Conservation (phyloP, 1,140 invertebrate species). For the Diabrotica undecimpunctata region DNA sequence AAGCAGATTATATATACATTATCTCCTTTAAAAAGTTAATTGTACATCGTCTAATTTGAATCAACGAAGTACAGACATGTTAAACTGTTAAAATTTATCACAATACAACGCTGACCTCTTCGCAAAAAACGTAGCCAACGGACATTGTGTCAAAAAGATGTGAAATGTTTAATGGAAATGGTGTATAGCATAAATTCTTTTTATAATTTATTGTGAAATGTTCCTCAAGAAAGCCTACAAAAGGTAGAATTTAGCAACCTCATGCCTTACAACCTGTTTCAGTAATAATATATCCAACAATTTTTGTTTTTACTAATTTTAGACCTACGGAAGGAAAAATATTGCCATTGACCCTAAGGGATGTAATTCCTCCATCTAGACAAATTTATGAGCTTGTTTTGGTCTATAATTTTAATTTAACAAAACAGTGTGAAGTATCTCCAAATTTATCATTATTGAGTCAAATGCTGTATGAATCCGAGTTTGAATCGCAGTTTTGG, state of each 20-base stretch:
- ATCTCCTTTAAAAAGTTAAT: not conserved
- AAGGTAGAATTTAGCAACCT: too few species aligned
- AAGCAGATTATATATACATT: not conserved
- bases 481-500: conserved; percentile 95
- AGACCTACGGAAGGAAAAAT: conserved; percentile 80
- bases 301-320: conserved; percentile 19
- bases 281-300: too few species aligned
- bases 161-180: too few species aligned
- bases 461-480: conserved; percentile 87
- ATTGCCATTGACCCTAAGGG: conserved; percentile 67
- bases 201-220: too few species aligned
- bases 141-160: too few species aligned
- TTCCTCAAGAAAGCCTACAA: too few species aligned
- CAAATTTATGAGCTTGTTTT: conserved; percentile 88
- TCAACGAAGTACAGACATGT: not conserved
- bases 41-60: not conserved
- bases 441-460: conserved; percentile 77
- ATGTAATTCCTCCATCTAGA: conserved; percentile 78
- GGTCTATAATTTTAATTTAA: conserved; percentile 80
- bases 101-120: too few species aligned
- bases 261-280: too few species aligned
- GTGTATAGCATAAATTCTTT: too few species aligned
- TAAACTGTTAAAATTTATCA: not conserved
- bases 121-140: too few species aligned
- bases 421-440: conserved; percentile 78